phyloP scores from a whole-genome alignment of 2,113 vertebrate genomes.

The Callopanchax toddi region DNA sequence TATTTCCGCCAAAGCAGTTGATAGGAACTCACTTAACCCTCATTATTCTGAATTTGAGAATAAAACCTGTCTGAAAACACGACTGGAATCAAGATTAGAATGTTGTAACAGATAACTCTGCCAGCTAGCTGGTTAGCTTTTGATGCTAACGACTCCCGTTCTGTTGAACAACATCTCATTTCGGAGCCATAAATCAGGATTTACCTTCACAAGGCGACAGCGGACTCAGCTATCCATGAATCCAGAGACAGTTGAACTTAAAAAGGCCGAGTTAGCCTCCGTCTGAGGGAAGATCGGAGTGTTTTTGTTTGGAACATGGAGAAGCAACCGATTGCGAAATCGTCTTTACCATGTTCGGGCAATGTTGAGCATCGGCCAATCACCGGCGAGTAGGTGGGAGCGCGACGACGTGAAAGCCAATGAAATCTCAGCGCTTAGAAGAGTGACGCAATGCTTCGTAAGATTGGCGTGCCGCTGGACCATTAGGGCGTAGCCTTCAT shows the following conservation, averaged over 20 bases:
- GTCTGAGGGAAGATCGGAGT: constrained; percentile 37
- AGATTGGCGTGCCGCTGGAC: constrained; percentile 43
- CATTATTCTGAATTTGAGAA: fast-evolving
- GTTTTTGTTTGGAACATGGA: constrained; percentile 81
- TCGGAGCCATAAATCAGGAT: background rate
- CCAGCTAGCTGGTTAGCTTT: constrained; percentile 49
- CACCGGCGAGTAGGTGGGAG: constrained; percentile 13
- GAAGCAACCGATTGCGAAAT: constrained; percentile 82
- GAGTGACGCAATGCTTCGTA: constrained; percentile 63
- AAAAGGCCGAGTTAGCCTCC: constrained; percentile 33
- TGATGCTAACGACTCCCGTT: constrained; percentile 30
- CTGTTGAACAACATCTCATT: background rate
- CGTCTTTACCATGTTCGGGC: constrained; percentile 78
- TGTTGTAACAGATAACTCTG: no score
- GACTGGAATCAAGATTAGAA: no score
- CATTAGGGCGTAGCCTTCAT: constrained; percentile 38
- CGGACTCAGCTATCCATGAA: constrained; percentile 23
- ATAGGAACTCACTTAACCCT: no score
- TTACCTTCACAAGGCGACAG: constrained; percentile 68
- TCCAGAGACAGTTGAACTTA: background rate
- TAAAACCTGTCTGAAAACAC: fast-evolving
- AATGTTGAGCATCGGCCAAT: constrained; percentile 71
- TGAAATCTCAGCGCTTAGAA: constrained; percentile 16
- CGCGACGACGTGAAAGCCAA: constrained; percentile 35
- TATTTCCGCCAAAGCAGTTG: background rate